Conservation (phyloP, 2,888 invertebrate species). For the Hypena proboscidalis region DNA sequence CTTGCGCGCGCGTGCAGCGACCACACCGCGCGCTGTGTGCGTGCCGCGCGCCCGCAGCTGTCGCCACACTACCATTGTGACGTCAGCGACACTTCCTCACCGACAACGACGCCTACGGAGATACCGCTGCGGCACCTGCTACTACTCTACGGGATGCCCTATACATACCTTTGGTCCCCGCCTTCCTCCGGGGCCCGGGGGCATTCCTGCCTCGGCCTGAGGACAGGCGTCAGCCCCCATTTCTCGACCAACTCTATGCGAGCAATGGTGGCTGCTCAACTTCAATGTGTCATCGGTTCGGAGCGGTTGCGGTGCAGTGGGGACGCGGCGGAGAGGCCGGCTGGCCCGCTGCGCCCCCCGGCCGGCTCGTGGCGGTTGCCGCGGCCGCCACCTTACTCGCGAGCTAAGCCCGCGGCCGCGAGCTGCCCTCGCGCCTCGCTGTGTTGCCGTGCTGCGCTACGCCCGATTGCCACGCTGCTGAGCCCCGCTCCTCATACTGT, state of each 20-base stretch:
- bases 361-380: conserved; percentile 62
- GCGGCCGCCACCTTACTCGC: conserved; percentile 47
- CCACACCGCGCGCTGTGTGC: conserved; percentile 44
- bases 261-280: conserved; percentile 95
- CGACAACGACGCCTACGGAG: conserved; percentile 46
- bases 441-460: conserved; percentile 38
- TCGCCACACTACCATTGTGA: conserved; percentile 47
- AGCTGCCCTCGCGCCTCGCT: conserved; percentile 49
- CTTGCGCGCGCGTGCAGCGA: conserved; percentile 46
- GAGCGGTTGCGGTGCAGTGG: conserved; percentile 66
- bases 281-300: conserved; percentile 80
- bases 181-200: conserved; percentile 90
- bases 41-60: conserved; percentile 34
- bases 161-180: conserved; percentile 89
- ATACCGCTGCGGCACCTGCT: conserved; percentile 19
- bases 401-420: conserved; percentile 59
- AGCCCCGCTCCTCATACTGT: conserved; percentile 40
- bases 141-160: conserved; percentile 14
- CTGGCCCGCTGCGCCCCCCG: conserved; percentile 78
- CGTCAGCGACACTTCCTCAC: conserved; percentile 63
- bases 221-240: conserved; percentile 99
- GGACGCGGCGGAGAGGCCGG: conserved; percentile 71
- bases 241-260: conserved; percentile 98
- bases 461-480: conserved; percentile 30
- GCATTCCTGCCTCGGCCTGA: conserved; percentile 98